These are phyloP conservation scores for Channa striata DNA, from an alignment of 2,797 vertebrate genomes.

Conservation along the genomic window DNA sequence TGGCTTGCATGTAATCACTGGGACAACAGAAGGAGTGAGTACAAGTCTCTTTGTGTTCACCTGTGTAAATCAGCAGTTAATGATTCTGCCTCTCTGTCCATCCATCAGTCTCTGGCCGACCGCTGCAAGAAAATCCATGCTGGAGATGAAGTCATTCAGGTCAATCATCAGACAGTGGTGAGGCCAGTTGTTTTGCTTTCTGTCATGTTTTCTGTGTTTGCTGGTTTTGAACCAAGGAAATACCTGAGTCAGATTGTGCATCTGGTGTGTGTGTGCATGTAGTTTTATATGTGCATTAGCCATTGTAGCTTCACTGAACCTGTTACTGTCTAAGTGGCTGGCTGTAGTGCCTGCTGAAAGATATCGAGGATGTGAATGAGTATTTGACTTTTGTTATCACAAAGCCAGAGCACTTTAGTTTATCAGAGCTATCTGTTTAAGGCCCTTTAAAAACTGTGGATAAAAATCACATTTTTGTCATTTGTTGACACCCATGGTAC, in stretches of 20 bases:
- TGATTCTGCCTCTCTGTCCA: constrained; percentile 37
- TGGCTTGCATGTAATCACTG: constrained; percentile 98
- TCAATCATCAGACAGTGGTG: constrained; percentile 99
- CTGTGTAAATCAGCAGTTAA: constrained; percentile 12
- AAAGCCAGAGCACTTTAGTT: constrained; percentile 26
- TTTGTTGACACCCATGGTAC: background rate
- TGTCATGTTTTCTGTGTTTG: constrained; percentile 17
- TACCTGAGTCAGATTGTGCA: constrained; percentile 15
- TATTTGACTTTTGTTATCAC: constrained; percentile 8
- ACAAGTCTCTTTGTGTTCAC: constrained; percentile 39
- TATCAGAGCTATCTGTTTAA: background rate
- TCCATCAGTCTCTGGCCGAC: constrained; percentile 94
- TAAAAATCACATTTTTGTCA: background rate
- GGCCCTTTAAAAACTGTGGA: constrained; percentile 1
- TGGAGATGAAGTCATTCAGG: constrained; percentile 99
- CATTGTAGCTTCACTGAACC: background rate
- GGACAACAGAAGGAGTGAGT: constrained; percentile 99
- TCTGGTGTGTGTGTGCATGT: constrained; percentile 5
- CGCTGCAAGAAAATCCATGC: constrained; percentile 99
- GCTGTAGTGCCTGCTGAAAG: constrained; percentile 24
- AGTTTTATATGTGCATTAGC: constrained; percentile 6
- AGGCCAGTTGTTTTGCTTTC: constrained; percentile 59
- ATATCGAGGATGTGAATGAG: constrained; percentile 24
- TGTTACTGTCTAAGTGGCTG: constrained; percentile 9
- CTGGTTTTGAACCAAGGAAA: constrained; percentile 12